phyloP scores from a whole-genome alignment of 2,797 vertebrate species.

The Pteropus rufus region DNA sequence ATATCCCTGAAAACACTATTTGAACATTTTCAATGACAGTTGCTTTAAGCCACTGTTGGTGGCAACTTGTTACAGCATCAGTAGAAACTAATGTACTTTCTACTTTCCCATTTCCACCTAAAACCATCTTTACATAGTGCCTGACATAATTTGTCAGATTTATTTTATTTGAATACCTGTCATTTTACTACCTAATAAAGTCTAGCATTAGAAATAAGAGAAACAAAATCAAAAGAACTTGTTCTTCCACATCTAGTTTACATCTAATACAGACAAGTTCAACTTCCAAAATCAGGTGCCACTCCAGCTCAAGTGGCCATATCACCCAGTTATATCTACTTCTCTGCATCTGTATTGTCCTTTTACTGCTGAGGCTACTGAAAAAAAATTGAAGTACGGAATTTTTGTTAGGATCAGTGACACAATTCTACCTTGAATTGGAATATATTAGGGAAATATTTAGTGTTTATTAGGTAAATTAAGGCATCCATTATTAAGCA shows the following conservation, averaged over 20 bases:
- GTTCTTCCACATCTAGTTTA: not conserved
- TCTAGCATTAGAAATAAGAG: not conserved
- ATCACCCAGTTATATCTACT: rapidly evolving
- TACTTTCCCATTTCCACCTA: not conserved
- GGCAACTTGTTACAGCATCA: not conserved
- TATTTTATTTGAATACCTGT: not conserved
- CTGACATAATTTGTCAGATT: not conserved
- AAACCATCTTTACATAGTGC: not conserved
- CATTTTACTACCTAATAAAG: not conserved
- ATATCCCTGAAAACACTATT: not conserved
- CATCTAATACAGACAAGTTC: not conserved
- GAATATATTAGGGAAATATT: not conserved
- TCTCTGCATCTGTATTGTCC: not conserved
- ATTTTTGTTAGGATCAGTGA: not conserved
- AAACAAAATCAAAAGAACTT: not conserved
- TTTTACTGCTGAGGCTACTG: not conserved
- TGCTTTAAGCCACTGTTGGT: not conserved
- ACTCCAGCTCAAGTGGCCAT: not conserved
- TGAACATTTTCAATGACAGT: not conserved
- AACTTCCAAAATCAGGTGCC: not conserved
- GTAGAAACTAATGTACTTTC: not conserved
- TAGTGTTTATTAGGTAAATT: not conserved
- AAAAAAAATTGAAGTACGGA: not conserved
- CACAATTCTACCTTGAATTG: not conserved
- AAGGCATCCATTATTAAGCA: not conserved